These are phyloP conservation scores for Coregonus ussuriensis DNA, from an alignment of 2,797 vertebrate species.

Conservation along the genomic window DNA sequence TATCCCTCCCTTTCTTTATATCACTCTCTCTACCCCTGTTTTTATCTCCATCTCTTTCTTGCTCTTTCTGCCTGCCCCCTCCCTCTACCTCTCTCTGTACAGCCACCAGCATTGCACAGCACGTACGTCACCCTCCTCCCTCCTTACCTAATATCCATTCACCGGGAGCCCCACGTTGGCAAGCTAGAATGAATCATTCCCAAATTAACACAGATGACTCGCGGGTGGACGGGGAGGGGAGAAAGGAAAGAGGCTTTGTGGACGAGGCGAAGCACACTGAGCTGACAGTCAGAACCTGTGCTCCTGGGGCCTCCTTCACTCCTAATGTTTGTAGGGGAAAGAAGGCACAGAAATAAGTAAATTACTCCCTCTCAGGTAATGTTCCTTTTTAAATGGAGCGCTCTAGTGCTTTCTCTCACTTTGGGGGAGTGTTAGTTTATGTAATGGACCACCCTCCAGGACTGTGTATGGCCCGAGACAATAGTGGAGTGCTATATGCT, in stretches of 20 bases:
- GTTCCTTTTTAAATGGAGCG: no score
- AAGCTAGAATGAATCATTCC: conserved; percentile 23
- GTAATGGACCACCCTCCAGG: conserved; percentile 12
- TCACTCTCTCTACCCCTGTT: background rate
- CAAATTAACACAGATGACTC: conserved; percentile 26
- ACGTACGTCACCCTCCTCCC: background rate
- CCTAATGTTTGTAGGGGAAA: background rate
- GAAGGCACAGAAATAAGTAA: no score
- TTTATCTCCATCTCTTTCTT: background rate
- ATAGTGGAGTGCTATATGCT: conserved; percentile 13
- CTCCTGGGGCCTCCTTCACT: background rate
- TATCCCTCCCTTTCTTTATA: background rate
- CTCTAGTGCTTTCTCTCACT: background rate
- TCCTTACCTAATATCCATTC: conserved; percentile 6
- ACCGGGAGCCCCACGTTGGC: background rate
- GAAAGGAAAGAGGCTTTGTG: background rate
- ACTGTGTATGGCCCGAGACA: conserved; percentile 25
- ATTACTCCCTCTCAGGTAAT: conserved; percentile 5
- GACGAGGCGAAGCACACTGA: background rate
- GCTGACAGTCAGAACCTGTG: background rate
- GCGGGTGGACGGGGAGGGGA: background rate
- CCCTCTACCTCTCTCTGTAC: background rate
- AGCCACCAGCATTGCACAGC: no score
- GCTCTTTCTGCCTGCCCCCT: background rate
- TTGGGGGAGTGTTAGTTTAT: background rate